Base-by-base conservation (phyloP, 1,140 invertebrate genomes). In the Wasmannia auropunctata region DNA sequence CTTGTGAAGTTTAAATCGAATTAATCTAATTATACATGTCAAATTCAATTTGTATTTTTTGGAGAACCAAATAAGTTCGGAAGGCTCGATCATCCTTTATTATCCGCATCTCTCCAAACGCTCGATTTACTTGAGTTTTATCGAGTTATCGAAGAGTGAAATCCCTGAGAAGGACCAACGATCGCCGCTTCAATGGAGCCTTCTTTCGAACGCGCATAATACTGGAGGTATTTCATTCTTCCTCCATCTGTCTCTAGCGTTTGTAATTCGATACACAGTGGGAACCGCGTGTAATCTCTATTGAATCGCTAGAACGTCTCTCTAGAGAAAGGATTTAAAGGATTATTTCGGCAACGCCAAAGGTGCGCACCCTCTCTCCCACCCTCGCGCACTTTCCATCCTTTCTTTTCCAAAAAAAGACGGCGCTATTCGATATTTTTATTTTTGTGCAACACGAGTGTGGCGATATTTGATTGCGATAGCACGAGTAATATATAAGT, bases 231-330 rank as follows among this genome's bases (percentile, higher is more conserved):
- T 43, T 91, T 90, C 85, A 74, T 87, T 89, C 70, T 54, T 91
- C 70, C 70, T 79, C 43, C 28, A 58, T 88, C 69, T 81, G 43
- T 83, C 69, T 87, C 88, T 86, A 58, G 76, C 86, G 79, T 86
- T 69, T 90, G 94, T 93, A 95, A 94, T 92, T 94, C 89, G 93
- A 95, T 94, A 92, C 94, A 95, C 94, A 95, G 94, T 94, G 94
- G 94, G 94, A 95, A 94, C 94, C 88, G 77, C 86, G 85, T 91
- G 92, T 93, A 88, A 91, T 92, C 88, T 88, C 88, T 91, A 94
- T 95, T 95, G 91, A 94, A 80, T 90, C 90, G 88, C 80, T 43
- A 90, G 88, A 91, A 92, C 88, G 62, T 93, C 87, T 65, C 62
- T 65, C 11, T 43, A 43, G 87, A 88, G 86, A 86, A 93, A 92